These are phyloP conservation scores for Scaeva pyrastri DNA, from an alignment of 2,888 invertebrate genomes.

Conservation along the genomic window DNA sequence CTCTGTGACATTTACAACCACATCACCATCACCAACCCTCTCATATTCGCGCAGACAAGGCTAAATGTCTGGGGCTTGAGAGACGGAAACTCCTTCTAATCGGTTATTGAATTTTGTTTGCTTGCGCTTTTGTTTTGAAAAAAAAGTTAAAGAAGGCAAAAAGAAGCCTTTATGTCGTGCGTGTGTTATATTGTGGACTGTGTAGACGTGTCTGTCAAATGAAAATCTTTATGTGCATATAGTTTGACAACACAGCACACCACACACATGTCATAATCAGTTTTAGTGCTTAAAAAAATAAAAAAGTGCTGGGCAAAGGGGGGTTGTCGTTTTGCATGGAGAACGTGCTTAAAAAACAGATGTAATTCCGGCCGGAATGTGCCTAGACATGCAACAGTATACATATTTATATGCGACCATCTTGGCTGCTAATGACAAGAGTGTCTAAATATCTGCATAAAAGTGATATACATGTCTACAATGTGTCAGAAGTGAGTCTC, in stretches of 20 bases:
- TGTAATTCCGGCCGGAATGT: conserved; percentile 45
- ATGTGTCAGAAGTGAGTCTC: conserved; percentile 58
- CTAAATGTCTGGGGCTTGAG: conserved; percentile 36
- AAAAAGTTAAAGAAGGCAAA: neutral
- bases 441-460: neutral
- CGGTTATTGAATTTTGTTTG: conserved; percentile 51
- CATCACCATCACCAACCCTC: conserved; percentile 21
- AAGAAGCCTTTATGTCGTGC: conserved; percentile 33
- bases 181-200: conserved; percentile 19
- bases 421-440: neutral
- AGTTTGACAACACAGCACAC: conserved; percentile 15
- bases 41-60: conserved; percentile 48
- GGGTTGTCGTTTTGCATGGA: conserved; percentile 21
- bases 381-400: conserved; percentile 63
- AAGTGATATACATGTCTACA: neutral
- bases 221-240: conserved; percentile 57
- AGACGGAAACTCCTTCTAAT: conserved; percentile 58
- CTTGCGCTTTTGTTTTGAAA: conserved; percentile 8
- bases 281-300: neutral
- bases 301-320: neutral
- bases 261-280: conserved; percentile 39
- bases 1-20: neutral
- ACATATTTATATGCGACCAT: neutral
- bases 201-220: conserved; percentile 61
- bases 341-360: conserved; percentile 43